These are phyloP conservation scores for Phalera bucephala DNA, from an alignment of 2,888 invertebrate species.

Conservation along the genomic window DNA sequence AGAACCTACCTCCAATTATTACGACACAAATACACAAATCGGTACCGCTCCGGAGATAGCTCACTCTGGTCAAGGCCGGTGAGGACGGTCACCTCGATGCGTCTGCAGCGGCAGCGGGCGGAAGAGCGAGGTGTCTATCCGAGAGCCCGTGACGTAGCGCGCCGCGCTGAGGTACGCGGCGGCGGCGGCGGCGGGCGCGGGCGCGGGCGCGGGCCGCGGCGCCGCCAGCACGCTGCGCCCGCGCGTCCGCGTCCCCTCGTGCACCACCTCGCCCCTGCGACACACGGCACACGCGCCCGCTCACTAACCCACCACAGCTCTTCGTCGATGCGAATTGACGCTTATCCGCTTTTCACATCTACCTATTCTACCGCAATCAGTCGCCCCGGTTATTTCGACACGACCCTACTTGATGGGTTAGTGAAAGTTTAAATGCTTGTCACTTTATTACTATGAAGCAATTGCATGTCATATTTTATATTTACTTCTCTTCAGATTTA, in stretches of 20 bases:
- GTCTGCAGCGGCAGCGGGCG: conserved; percentile 61
- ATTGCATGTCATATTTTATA: too few species aligned
- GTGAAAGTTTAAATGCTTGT: too few species aligned
- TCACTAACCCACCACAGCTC: neutral
- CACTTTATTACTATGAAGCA: too few species aligned
- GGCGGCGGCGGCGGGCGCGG: conserved; percentile 76
- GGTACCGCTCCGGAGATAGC: too few species aligned
- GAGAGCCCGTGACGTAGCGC: conserved; percentile 89
- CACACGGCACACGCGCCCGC: neutral
- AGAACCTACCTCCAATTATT: too few species aligned
- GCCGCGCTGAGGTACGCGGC: conserved; percentile 91
- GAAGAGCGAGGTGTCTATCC: conserved; percentile 75
- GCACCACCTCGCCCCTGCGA: conserved; percentile 62
- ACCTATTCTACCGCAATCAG: too few species aligned
- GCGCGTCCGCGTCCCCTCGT: conserved; percentile 37
- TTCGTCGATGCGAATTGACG: neutral
- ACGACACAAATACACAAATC: too few species aligned
- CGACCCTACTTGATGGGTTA: too few species aligned
- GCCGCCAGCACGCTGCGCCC: conserved; percentile 31
- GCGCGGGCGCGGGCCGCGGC: conserved; percentile 14
- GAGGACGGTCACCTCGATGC: conserved; percentile 49
- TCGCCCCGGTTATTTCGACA: too few species aligned
- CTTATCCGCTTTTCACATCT: neutral
- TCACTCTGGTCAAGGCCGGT: too few species aligned
- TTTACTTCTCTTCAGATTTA: too few species aligned